Conservation (phyloP, 92 coral and sea anemone species). For the Meandrina meandrites region DNA sequence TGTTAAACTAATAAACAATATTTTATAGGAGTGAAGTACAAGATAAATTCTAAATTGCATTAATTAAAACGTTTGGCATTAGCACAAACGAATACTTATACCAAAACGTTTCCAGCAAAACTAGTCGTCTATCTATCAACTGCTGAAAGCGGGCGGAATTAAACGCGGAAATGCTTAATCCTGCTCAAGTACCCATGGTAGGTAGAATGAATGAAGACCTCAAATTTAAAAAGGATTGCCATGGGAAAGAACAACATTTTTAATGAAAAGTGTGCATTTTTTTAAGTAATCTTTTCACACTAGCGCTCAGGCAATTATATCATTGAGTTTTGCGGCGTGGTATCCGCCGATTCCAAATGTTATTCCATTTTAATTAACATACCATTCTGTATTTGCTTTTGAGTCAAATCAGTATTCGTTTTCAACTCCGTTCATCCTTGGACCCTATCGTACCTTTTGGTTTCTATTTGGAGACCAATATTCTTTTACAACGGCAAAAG, state of each 20-base stretch:
- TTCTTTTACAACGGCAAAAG: too few relatives aligned
- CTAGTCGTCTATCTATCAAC: not conserved
- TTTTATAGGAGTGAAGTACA: not conserved
- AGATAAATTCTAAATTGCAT: not conserved
- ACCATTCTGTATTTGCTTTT: too few relatives aligned
- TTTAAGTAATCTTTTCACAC: not conserved
- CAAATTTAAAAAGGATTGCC: not conserved
- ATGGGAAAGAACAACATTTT: not conserved
- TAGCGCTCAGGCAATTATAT: not conserved
- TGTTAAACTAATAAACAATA: too few relatives aligned
- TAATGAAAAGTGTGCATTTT: not conserved
- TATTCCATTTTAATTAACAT: too few relatives aligned
- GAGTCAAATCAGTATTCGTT: too few relatives aligned
- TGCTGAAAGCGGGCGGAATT: not conserved
- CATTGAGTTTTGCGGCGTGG: too few relatives aligned
- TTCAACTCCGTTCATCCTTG: too few relatives aligned
- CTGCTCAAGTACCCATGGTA: not conserved
- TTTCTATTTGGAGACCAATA: too few relatives aligned
- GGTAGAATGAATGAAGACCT: not conserved
- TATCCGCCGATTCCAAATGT: too few relatives aligned
- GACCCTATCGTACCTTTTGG: too few relatives aligned
- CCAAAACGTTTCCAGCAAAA: not conserved
- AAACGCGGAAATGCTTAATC: not conserved
- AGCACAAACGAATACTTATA: not conserved
- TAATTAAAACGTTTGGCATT: not conserved